These are phyloP conservation scores for Porites australiensis DNA, from an alignment of 64 coral and sea anemone genomes.

Conservation along the genomic window DNA sequence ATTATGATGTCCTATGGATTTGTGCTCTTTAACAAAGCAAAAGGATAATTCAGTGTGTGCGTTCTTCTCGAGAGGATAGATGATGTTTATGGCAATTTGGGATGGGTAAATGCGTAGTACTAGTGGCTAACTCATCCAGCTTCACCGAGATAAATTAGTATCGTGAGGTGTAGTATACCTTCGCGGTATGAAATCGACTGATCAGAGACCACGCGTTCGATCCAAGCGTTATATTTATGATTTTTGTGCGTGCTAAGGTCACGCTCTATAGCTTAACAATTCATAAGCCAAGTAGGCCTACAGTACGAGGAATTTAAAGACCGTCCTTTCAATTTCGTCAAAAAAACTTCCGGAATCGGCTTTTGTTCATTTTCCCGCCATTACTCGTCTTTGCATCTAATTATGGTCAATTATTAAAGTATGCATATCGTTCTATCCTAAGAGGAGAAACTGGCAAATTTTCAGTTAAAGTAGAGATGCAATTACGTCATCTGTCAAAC, in stretches of 20 bases:
- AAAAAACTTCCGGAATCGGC: constrained; percentile 9
- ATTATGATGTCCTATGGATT: neutral
- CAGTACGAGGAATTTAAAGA: neutral
- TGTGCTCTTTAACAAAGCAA: neutral
- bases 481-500: too few relatives aligned
- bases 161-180: neutral
- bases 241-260: neutral
- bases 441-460: neutral
- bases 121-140: too few relatives aligned
- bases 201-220: neutral
- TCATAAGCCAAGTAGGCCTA: neutral
- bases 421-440: neutral
- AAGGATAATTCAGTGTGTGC: too few relatives aligned
- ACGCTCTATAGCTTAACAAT: neutral
- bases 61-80: neutral
- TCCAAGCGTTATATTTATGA: neutral
- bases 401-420: too few relatives aligned
- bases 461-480: neutral
- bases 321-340: neutral
- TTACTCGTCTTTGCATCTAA: neutral
- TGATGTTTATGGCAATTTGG: constrained; percentile 40
- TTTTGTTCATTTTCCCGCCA: constrained; percentile 35
- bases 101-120: neutral
- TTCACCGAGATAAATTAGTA: too few relatives aligned
- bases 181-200: neutral